These are phyloP conservation scores for Cepphus grylle DNA, from an alignment of 2,113 vertebrate genomes.

Conservation along the genomic window DNA sequence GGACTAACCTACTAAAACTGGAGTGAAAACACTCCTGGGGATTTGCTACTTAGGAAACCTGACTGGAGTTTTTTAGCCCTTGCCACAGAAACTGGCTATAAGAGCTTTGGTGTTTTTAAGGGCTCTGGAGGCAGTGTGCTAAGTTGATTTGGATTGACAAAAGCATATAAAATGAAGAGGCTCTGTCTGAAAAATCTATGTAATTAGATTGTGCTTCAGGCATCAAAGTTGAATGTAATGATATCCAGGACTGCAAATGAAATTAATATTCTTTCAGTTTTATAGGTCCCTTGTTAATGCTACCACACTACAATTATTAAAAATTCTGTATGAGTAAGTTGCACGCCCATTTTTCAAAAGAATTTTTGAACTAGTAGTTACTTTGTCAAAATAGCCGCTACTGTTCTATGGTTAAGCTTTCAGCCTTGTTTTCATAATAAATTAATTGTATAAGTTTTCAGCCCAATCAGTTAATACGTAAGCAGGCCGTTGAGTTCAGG, in stretches of 20 bases:
- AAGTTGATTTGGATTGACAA: not conserved
- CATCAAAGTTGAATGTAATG: not conserved
- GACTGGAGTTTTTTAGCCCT: not conserved
- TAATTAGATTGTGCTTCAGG: not conserved
- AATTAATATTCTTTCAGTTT: not conserved
- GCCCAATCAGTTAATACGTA: not conserved
- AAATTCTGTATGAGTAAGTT: not conserved
- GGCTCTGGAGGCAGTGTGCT: not conserved
- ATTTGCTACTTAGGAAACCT: not conserved
- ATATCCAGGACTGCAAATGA: not conserved
- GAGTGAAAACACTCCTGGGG: not conserved
- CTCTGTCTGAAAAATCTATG: not conserved
- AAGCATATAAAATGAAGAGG: not conserved
- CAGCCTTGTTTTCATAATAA: not conserved
- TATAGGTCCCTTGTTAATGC: not conserved
- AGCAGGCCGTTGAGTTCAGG: not conserved
- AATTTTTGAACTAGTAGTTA: not conserved
- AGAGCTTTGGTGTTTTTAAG: not conserved
- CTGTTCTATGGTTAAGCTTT: not conserved
- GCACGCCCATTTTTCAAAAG: not conserved
- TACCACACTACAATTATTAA: not conserved
- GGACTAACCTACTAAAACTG: not conserved
- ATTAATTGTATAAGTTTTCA: not conserved
- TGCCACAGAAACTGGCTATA: not conserved
- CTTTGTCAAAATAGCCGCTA: not conserved